These are phyloP conservation scores for Muntiacus muntjak DNA, from an alignment of 2,113 vertebrate genomes.

Conservation along the genomic window DNA sequence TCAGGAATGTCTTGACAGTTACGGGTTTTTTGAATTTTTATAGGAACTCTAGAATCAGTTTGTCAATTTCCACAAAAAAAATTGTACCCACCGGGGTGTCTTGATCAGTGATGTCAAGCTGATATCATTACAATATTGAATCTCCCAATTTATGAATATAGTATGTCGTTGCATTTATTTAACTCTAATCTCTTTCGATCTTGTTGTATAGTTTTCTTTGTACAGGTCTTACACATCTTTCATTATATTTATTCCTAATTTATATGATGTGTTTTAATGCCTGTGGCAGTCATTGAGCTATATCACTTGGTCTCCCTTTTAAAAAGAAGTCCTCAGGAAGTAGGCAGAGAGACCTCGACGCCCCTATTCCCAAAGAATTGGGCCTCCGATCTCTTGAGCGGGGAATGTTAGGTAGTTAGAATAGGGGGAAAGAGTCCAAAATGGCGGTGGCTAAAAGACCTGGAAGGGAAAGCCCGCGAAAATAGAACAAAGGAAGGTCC, in stretches of 20 bases:
- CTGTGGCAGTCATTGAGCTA: background rate
- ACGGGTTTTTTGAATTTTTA: background rate
- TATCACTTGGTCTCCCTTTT: background rate
- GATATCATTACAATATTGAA: background rate
- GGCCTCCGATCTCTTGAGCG: too few species aligned
- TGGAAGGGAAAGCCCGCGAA: too few species aligned
- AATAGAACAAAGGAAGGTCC: too few species aligned
- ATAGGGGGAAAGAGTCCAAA: too few species aligned
- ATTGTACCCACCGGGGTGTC: background rate
- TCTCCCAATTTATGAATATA: background rate
- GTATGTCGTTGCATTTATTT: background rate
- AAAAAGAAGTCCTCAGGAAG: background rate
- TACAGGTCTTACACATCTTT: background rate
- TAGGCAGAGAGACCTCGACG: too few species aligned
- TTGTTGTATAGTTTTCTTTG: background rate
- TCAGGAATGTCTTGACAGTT: background rate
- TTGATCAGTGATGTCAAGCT: background rate
- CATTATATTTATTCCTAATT: background rate
- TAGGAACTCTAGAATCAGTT: background rate
- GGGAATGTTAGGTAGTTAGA: too few species aligned
- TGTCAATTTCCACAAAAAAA: background rate
- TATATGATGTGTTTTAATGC: background rate
- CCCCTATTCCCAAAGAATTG: too few species aligned
- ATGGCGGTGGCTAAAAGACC: too few species aligned
- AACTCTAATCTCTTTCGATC: background rate